Evolutionary conservation across 2,113 vertebrate species (phyloP).

Genomic region (Phalacrocorax brasilianus): DNA sequence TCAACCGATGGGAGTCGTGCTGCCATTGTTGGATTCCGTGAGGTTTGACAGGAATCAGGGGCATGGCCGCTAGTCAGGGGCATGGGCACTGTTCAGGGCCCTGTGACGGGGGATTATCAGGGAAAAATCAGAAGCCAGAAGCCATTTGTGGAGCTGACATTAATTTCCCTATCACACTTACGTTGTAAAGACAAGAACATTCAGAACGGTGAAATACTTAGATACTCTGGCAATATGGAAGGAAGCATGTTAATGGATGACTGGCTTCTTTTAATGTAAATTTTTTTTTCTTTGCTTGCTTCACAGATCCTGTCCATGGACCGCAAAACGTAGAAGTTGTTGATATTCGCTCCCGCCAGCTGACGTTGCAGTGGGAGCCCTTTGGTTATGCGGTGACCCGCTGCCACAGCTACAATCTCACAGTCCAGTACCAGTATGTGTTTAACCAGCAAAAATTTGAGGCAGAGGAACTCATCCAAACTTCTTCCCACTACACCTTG

Average conservation of each 20-base stretch:
- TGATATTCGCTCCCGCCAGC: slow-evolving; percentile 91
- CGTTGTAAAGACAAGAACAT: not conserved
- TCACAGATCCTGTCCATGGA: slow-evolving; percentile 90
- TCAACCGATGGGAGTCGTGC: not conserved
- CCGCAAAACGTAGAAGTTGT: slow-evolving; percentile 94
- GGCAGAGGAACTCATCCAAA: slow-evolving; percentile 90
- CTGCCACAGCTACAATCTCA: slow-evolving; percentile 97
- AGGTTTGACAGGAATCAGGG: not conserved
- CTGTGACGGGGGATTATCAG: not conserved
- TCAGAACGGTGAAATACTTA: not conserved
- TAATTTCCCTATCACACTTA: not conserved
- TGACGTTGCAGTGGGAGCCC: slow-evolving; percentile 96
- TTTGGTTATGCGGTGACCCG: slow-evolving; percentile 94
- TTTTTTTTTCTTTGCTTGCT: not conserved
- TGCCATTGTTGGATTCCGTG: not conserved
- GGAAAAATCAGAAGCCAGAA: not conserved
- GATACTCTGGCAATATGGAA: accelerated
- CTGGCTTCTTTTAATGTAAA: not conserved
- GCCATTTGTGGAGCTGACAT: not conserved
- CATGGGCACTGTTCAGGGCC: not conserved
- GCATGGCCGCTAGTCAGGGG: not conserved
- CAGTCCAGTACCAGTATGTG: slow-evolving; percentile 93
- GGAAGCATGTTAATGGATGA: accelerated
- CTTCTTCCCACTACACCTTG: slow-evolving; percentile 94
- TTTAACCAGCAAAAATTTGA: slow-evolving; percentile 93